These are phyloP conservation scores for Subanguina moxae DNA, from an alignment of 1,140 invertebrate genomes.

Conservation along the genomic window DNA sequence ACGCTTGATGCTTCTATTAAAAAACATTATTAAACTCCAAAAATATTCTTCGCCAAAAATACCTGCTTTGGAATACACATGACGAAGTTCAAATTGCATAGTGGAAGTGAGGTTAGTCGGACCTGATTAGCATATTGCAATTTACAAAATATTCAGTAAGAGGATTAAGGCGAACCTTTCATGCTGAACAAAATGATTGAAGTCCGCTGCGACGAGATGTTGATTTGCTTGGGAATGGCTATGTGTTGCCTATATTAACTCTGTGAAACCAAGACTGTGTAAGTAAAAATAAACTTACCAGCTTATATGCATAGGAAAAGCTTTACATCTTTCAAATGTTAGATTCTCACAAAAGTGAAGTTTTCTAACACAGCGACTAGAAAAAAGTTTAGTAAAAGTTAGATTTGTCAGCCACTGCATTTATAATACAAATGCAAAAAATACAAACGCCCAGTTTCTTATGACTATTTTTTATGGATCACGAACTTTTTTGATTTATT, in stretches of 20 bases:
- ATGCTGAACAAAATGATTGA: constrained; percentile 56
- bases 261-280: too few relatives aligned
- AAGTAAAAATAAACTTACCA: too few relatives aligned
- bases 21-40: background rate
- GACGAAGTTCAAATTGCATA: constrained; percentile 56
- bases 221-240: constrained; percentile 53
- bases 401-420: background rate
- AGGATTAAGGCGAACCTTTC: constrained; percentile 25
- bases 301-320: constrained; percentile 48
- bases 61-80: constrained; percentile 47
- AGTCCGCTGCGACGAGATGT: constrained; percentile 56
- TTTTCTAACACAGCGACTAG: constrained; percentile 52
- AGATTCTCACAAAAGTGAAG: constrained; percentile 39
- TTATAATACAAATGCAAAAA: too few relatives aligned
- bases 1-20: background rate
- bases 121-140: constrained; percentile 17
- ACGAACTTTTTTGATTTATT: too few relatives aligned
- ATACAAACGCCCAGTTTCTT: too few relatives aligned
- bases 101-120: constrained; percentile 40
- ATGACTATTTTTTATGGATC: too few relatives aligned
- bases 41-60: background rate
- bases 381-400: constrained; percentile 20
- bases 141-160: background rate
- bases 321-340: constrained; percentile 41
- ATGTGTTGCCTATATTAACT: constrained; percentile 53